These are phyloP conservation scores for Lonchura striata DNA, from an alignment of 2,113 vertebrate species.

Conservation along the genomic window DNA sequence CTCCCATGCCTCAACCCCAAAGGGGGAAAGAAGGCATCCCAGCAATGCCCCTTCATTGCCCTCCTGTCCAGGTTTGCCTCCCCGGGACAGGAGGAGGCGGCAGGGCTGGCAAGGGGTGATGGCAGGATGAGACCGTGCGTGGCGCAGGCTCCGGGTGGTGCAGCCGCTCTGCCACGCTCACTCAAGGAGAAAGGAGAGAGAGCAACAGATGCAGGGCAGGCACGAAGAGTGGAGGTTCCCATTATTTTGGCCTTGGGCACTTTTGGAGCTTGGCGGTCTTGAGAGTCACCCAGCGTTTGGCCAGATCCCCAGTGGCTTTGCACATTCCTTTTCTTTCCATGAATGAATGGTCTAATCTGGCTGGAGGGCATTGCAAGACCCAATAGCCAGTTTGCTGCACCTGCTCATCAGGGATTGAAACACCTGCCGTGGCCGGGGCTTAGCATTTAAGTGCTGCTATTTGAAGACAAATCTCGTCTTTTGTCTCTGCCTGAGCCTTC, in stretches of 20 bases:
- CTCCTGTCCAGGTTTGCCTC: neutral
- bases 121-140: fast-evolving
- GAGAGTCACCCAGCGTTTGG: slow-evolving; percentile 63
- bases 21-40: neutral
- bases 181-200: neutral
- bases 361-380: slow-evolving; percentile 59
- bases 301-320: slow-evolving; percentile 57
- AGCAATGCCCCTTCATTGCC: fast-evolving
- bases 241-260: slow-evolving; percentile 65
- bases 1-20: neutral
- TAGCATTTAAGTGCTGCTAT: slow-evolving; percentile 68
- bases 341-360: slow-evolving; percentile 66
- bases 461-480: slow-evolving; percentile 62
- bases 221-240: slow-evolving; percentile 13
- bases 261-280: slow-evolving; percentile 33
- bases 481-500: slow-evolving; percentile 23
- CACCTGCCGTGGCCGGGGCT: slow-evolving; percentile 50
- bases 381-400: slow-evolving; percentile 58
- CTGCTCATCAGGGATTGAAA: slow-evolving; percentile 58
- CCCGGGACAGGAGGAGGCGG: fast-evolving
- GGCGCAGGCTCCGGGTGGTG: neutral
- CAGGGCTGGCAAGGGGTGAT: fast-evolving
- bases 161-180: neutral
- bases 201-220: slow-evolving; percentile 43
- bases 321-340: slow-evolving; percentile 55